Base-by-base conservation (phyloP, 1,140 invertebrate genomes). In the Ephestia elutella region DNA sequence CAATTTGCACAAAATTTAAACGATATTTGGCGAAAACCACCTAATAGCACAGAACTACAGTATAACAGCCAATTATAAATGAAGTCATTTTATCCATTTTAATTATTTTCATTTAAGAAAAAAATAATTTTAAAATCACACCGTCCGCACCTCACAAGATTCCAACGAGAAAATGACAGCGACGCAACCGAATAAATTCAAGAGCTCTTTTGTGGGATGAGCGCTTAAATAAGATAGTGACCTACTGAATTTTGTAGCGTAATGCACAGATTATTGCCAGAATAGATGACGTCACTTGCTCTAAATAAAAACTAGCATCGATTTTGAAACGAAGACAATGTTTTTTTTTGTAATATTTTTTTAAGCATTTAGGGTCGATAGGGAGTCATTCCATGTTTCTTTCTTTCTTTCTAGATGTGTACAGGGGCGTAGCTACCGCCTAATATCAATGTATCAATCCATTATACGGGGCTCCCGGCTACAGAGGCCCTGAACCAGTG, bases 111-210 rank as follows among this genome's bases (percentile, higher is more conserved):
- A 44, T 13, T n/a, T 44, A 13, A 13, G 13, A 15, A 44, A 15
- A 44, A 15, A 44, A 44, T n/a, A 44, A 15, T 44, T 44, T 4
- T 15, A n/a, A 44, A 44, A 15, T 44, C 38, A 44, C 38, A 44
- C 38, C n/a, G 38, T 44, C n/a, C 15, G n/a, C 38, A 44, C 38
- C 38, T n/a, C 38, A 15, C 38, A 44, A 44, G 38, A 44, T 15
- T 44, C 21, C 19, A 53, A 53, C 13, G 50, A 44, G 50, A 53
- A 53, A 53, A 20, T 53, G 50, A 53, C 50, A 53, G 50, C 19
- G 28, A 25, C 17, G 20, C 21, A 53, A n/a, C 4, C 21, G 19
- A 9, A 53, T 53, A 53, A 53, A 53, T 53, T 53, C n/a, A 53
- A 15, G 19, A 53, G 21, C 50, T n/a, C 11, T 25, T 53, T 8